A percentile compares a stretch with the other conserved stretches of the same genome.
phyloP scores from a whole-genome alignment of 2,888 invertebrate genomes.

The Hypomecis atomaria region DNA sequence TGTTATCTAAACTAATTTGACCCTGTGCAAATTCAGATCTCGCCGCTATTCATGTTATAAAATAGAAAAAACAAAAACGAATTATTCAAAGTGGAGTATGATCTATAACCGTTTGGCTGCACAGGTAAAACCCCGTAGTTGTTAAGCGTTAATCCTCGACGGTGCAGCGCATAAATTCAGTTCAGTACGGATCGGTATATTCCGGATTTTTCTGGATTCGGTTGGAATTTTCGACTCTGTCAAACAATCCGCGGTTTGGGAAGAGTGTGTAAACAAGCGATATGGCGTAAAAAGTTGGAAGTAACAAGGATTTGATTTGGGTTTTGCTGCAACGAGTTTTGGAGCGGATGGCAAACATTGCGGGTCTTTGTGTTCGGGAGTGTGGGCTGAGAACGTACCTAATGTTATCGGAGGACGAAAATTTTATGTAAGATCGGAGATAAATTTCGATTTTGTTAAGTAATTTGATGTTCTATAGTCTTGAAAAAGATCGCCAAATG shows the following conservation, averaged over 20 bases:
- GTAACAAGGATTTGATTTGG: constrained; percentile 39
- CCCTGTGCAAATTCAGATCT: too few species aligned
- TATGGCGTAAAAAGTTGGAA: constrained; percentile 38
- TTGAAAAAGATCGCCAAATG: too few species aligned
- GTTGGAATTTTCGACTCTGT: constrained; percentile 28
- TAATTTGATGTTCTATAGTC: too few species aligned
- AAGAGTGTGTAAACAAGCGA: constrained; percentile 40
- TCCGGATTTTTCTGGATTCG: constrained; percentile 29
- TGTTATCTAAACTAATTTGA: too few species aligned
- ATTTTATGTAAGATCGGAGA: not conserved
- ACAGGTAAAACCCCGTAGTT: not conserved
- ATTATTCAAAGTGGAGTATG: too few species aligned
- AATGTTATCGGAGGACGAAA: not conserved
- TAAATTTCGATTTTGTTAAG: not conserved
- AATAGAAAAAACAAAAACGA: too few species aligned
- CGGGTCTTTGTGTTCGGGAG: constrained; percentile 4
- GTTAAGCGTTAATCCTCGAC: constrained; percentile 41
- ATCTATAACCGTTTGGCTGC: too few species aligned
- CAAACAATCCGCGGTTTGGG: constrained; percentile 37
- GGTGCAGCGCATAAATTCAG: constrained; percentile 43
- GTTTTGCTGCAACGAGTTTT: constrained; percentile 32
- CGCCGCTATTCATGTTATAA: too few species aligned
- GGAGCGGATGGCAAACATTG: constrained; percentile 27
- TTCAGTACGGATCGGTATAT: constrained; percentile 38
- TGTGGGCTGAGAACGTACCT: not conserved